Evolutionary conservation across 2,888 invertebrate genomes (phyloP).

Genomic region (Odontocolon sp.): DNA sequence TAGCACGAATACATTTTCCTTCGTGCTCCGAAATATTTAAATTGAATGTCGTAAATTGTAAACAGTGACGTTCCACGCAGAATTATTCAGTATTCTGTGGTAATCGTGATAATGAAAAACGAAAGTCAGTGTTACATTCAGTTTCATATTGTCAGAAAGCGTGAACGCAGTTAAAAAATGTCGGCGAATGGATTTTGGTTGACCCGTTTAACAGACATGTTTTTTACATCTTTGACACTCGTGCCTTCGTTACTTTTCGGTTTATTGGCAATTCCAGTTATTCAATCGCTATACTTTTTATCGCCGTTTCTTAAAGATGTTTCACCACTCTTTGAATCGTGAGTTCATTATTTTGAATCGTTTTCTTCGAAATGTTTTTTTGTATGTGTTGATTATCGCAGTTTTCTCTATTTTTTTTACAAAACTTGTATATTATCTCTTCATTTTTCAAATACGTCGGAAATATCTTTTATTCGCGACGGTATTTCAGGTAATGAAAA

Average conservation of each 20-base stretch:
- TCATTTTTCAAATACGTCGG: too few species aligned
- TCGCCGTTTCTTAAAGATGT: slow-evolving; percentile 73
- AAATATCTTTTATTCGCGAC: too few species aligned
- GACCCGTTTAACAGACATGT: slow-evolving; percentile 66
- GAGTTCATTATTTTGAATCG: slow-evolving; percentile 44
- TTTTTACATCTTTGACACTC: slow-evolving; percentile 72
- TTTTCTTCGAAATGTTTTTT: too few species aligned
- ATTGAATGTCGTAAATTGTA: background rate
- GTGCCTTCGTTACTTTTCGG: slow-evolving; percentile 75
- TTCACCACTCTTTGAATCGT: slow-evolving; percentile 57
- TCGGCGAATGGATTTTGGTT: slow-evolving; percentile 63
- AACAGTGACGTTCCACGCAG: too few species aligned
- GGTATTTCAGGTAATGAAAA: too few species aligned
- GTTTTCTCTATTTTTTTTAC: too few species aligned
- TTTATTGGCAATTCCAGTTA: slow-evolving; percentile 72
- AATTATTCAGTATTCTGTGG: background rate
- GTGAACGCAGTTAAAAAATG: slow-evolving; percentile 63
- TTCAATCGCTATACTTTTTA: slow-evolving; percentile 75
- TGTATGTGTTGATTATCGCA: too few species aligned
- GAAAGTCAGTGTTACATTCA: background rate
- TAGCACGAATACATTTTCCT: too few species aligned
- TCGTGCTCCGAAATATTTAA: background rate
- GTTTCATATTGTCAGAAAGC: background rate
- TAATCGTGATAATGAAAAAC: background rate
- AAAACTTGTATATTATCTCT: too few species aligned